phyloP scores from a whole-genome alignment of 2,888 invertebrate species.

The Mimas tiliae region DNA sequence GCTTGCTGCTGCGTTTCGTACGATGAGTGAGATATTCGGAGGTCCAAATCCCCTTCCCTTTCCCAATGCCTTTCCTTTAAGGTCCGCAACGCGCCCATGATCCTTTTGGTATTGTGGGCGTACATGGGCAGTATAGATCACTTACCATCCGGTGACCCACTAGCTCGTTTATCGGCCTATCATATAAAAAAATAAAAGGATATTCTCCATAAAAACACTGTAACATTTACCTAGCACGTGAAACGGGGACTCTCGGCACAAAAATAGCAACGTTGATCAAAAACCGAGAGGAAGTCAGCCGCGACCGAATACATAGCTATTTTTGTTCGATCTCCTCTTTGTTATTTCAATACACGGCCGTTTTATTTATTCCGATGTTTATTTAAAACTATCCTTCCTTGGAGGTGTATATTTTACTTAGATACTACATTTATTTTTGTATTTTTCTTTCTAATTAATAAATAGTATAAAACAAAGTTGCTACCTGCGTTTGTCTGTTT shows the following conservation, averaged over 20 bases:
- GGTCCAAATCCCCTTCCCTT: too few species aligned
- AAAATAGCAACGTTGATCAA: constrained; percentile 18
- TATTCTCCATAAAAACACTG: neutral
- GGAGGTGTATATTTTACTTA: neutral
- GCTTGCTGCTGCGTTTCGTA: too few species aligned
- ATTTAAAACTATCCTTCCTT: neutral
- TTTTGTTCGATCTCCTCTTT: constrained; percentile 4
- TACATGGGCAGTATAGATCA: too few species aligned
- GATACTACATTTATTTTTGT: neutral
- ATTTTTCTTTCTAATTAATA: too few species aligned
- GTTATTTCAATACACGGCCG: constrained; percentile 17
- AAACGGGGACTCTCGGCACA: neutral
- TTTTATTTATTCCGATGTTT: constrained; percentile 18
- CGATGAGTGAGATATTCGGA: too few species aligned
- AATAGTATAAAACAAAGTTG: neutral
- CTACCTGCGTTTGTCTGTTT: too few species aligned
- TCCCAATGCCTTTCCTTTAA: too few species aligned
- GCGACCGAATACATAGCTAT: constrained; percentile 12
- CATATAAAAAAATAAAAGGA: neutral
- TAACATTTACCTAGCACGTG: neutral
- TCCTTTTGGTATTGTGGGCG: too few species aligned
- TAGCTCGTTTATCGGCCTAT: too few species aligned
- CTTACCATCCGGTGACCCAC: too few species aligned
- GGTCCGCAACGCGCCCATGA: too few species aligned
- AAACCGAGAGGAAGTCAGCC: constrained; percentile 14